A percentile compares a stretch with the other conserved stretches of the same genome.
phyloP scores from a whole-genome alignment of 2,888 invertebrate genomes.

The Agrochola circellaris region DNA sequence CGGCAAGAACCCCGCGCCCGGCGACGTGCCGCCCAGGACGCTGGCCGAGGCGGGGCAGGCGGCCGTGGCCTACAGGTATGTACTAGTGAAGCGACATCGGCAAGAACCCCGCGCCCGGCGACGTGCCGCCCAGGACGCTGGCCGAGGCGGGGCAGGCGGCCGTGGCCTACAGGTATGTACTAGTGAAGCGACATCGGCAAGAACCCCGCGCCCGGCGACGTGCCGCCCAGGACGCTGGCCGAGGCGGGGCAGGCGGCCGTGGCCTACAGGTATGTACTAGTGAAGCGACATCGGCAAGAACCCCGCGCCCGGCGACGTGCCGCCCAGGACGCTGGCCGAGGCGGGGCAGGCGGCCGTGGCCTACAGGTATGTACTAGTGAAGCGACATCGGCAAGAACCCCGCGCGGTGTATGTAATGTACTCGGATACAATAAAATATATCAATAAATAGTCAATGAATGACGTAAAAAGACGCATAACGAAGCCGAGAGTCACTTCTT shows the following conservation, averaged over 20 bases:
- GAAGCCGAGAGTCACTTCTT: too few relatives aligned
- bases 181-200: conserved; percentile 94
- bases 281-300: conserved; percentile 96
- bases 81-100: conserved; percentile 91
- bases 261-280: conserved; percentile 32
- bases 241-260: conserved; percentile 97
- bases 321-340: conserved; percentile 98
- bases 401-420: not conserved
- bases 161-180: conserved; percentile 40
- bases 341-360: conserved; percentile 94
- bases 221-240: conserved; percentile 98
- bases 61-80: conserved; percentile 46
- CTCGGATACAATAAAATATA: too few relatives aligned
- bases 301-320: conserved; percentile 87
- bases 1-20: conserved; percentile 93
- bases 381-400: conserved; percentile 96
- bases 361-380: conserved; percentile 19
- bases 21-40: conserved; percentile 96
- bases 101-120: conserved; percentile 92
- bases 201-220: conserved; percentile 88
- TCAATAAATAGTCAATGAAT: too few relatives aligned
- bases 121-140: conserved; percentile 97
- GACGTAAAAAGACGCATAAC: too few relatives aligned
- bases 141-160: conserved; percentile 98
- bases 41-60: conserved; percentile 98